Evolutionary conservation across 2,888 invertebrate genomes (phyloP), one percentile per base, ranked within the genome.

Genomic region (Drosophila mulleri): DNA sequence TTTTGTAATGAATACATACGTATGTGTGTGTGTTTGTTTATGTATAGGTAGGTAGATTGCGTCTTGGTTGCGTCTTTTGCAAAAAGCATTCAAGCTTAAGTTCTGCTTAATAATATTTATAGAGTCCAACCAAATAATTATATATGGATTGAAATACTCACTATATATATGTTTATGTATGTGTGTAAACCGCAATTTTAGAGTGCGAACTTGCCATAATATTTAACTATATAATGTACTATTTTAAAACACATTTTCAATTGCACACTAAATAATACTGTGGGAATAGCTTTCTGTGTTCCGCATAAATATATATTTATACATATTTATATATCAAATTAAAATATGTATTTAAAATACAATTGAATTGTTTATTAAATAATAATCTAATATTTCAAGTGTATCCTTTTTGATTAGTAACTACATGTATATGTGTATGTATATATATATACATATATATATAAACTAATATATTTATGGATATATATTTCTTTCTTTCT

Each of bases 261-360:
- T 76, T 76, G 75, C 77, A 76, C 72, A 72, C 72, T 76, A 72
- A 72, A 61, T 76, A 76, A 76, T 76, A 76, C 75, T 76, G 75
- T 76, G 76, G 72, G 64, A 72, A n/a, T 74, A 69, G 61, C 59
- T 26, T 59, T 32, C 45, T 75, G 44, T 44, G 47, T n/a, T 29
- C 4, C n/a, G 32, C 32, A 14, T 35, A 50, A 35, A 35, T 39
- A 63, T 63, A 53, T 67, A 47, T 35, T 7, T 50, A 48, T 48
- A 20, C 8, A 35, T 20, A 50, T 35, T 35, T 35, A 50, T 35
- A 14, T 14, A 35, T 50, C 35, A 26, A 68, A 57, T 64, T 66
- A 29, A 48, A 65, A 68, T 74, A 64, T 57, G 53, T 61, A 61
- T 74, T 74, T 63, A 63, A 65, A 69, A 69, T 67, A 60, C 69